Conservation (phyloP, 2,113 vertebrate species). For the Tupaia tana region DNA sequence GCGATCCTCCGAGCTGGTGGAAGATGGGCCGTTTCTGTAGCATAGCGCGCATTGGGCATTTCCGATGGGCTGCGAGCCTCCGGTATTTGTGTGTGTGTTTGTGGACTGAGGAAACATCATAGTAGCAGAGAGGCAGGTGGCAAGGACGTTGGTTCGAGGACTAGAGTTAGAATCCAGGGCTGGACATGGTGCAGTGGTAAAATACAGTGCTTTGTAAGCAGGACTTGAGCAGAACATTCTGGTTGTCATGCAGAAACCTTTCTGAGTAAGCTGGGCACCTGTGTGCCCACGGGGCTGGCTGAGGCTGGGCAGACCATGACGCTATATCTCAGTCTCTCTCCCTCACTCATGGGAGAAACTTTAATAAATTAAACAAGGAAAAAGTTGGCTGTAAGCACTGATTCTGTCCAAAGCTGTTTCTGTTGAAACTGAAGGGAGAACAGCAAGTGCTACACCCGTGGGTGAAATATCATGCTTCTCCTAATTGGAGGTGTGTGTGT, state of each 20-base stretch:
- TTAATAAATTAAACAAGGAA: too few species aligned
- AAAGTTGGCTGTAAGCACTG: background rate
- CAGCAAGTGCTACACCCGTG: background rate
- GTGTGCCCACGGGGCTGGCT: too few species aligned
- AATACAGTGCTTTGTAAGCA: too few species aligned
- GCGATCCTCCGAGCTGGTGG: background rate
- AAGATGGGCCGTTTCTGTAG: background rate
- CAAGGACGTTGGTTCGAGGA: background rate
- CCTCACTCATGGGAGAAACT: too few species aligned
- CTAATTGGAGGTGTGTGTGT: background rate
- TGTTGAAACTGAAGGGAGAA: background rate
- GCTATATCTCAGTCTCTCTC: too few species aligned
- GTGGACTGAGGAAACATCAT: background rate
- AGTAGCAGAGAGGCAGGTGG: background rate
- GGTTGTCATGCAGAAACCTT: too few species aligned
- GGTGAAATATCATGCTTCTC: background rate
- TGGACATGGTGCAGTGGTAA: too few species aligned
- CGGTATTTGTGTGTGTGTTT: background rate
- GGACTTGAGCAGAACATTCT: too few species aligned
- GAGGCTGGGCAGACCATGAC: too few species aligned
- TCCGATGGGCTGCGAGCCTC: background rate
- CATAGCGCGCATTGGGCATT: fast-evolving
- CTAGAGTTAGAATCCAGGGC: background rate
- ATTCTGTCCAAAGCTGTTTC: background rate
- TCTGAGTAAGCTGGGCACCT: too few species aligned